phyloP scores from a whole-genome alignment of 1,140 invertebrate species.

The Drosophila prosaltans region DNA sequence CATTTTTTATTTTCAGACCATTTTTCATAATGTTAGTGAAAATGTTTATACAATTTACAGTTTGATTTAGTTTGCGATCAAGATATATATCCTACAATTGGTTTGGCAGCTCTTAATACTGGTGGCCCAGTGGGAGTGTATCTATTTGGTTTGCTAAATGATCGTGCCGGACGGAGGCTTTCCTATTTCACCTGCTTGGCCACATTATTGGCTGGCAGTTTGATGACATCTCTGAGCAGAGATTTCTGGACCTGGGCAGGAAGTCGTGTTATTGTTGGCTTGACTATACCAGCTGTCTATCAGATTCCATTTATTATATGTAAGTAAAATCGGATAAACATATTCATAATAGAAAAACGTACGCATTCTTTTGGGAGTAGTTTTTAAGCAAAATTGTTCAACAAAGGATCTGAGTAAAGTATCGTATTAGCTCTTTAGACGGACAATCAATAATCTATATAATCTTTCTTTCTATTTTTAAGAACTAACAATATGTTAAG shows the following conservation, averaged over 20 bases:
- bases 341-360: too few species aligned
- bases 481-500: too few species aligned
- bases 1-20: constrained; percentile 56
- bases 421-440: too few species aligned
- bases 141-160: constrained; percentile 92
- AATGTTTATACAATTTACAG: constrained; percentile 82
- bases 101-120: constrained; percentile 91
- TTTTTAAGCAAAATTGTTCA: not conserved
- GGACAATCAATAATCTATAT: too few species aligned
- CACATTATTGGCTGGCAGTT: constrained; percentile 89
- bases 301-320: constrained; percentile 97
- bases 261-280: constrained; percentile 90
- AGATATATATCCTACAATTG: constrained; percentile 93
- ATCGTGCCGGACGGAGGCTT: constrained; percentile 91
- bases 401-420: too few species aligned
- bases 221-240: constrained; percentile 89
- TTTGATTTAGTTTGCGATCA: constrained; percentile 93
- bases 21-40: not conserved
- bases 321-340: constrained; percentile 83
- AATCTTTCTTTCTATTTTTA: too few species aligned
- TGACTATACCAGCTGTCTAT: constrained; percentile 96
- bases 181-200: constrained; percentile 93
- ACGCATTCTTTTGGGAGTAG: not conserved
- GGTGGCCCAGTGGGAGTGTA: constrained; percentile 94
- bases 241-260: constrained; percentile 92